These are phyloP conservation scores for Chlorops oryzae DNA, from an alignment of 1,140 invertebrate genomes.

Conservation along the genomic window DNA sequence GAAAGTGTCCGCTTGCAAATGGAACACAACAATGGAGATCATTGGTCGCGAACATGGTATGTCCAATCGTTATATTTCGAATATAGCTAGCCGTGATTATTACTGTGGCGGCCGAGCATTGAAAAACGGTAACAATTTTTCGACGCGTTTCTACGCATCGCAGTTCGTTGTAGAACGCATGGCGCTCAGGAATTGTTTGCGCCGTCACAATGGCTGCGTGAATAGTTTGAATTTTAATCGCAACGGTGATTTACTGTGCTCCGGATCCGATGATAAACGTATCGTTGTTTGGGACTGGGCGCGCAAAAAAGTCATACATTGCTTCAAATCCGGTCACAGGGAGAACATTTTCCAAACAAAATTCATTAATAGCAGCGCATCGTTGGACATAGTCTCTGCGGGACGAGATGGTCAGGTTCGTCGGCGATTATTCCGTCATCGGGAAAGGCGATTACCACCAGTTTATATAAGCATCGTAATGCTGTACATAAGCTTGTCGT, in stretches of 20 bases:
- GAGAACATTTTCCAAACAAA: slow-evolving; percentile 87
- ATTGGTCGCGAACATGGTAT: slow-evolving; percentile 36
- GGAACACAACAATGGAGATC: slow-evolving; percentile 23
- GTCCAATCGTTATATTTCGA: slow-evolving; percentile 26
- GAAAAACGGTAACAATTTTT: slow-evolving; percentile 11
- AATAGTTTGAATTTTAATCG: slow-evolving; percentile 88
- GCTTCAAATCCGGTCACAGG: slow-evolving; percentile 71
- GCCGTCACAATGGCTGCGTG: slow-evolving; percentile 81
- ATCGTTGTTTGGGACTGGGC: slow-evolving; percentile 91
- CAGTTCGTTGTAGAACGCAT: slow-evolving; percentile 76
- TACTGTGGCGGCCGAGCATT: slow-evolving; percentile 8
- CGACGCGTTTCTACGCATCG: slow-evolving; percentile 69
- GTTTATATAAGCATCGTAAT: slow-evolving; percentile 30
- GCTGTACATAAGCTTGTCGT: slow-evolving; percentile 41
- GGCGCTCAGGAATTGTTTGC: slow-evolving; percentile 70
- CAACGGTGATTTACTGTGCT: slow-evolving; percentile 53
- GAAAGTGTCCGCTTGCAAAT: slow-evolving; percentile 29
- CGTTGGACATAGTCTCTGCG: slow-evolving; percentile 79
- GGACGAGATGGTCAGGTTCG: slow-evolving; percentile 83
- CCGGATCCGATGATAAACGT: slow-evolving; percentile 84
- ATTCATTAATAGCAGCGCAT: slow-evolving; percentile 59
- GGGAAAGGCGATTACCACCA: slow-evolving; percentile 17
- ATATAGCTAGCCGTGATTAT: slow-evolving; percentile 22
- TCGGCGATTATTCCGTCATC: slow-evolving; percentile 34
- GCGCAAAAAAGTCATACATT: slow-evolving; percentile 56